Evolutionary conservation across 2,888 invertebrate species (phyloP), one percentile per base, ranked within the genome.

Genomic region (Clistopyga incitator): DNA sequence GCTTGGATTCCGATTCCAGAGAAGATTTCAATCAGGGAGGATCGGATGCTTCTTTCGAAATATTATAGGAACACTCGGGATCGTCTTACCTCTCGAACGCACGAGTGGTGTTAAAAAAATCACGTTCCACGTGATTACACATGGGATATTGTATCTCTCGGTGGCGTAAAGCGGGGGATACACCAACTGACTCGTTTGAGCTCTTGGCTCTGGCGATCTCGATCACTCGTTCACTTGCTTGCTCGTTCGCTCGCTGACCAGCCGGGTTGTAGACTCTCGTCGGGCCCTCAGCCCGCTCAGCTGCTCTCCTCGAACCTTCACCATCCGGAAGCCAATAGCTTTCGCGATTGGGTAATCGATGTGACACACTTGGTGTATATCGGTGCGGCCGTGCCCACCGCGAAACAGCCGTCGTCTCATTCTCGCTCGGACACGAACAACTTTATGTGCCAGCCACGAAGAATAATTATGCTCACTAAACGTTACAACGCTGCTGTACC

Each of bases 71-170:
- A 11, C 70, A 18, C 34, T 25, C 11, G 75, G 75, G 52, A 54
- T 81, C 76, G 64, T 54, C 47, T 81, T 81, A 81, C 81, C n/a
- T 15, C 25, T 34, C 67, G 61, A 45, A 76, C 52, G 42, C 68
- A 59, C 56, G 50, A 25, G 59, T 61, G 76, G 70, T 65, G 81
- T 65, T 50, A 78, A 54, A 82, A 82, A 74, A 74, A 68, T 75
- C 34, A 71, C 59, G 77, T 82, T 78, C 65, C 80, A 52, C 80
- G 81, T 76, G 84, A 84, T 84, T 81, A 84, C 61, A 72, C 81
- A 64, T 77, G 45, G 81, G 78, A 81, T 54, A 80, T 75, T 78
- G 78, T 67, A 72, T 70, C 64, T 70, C 64, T 71, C 76, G 18
- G 56, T 29, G 54, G 47, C 29, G 47, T 64, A 64, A 65, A 50